Conservation (phyloP, 53 echinoderm and acorn worm species). For the Actinopyga echinites region DNA sequence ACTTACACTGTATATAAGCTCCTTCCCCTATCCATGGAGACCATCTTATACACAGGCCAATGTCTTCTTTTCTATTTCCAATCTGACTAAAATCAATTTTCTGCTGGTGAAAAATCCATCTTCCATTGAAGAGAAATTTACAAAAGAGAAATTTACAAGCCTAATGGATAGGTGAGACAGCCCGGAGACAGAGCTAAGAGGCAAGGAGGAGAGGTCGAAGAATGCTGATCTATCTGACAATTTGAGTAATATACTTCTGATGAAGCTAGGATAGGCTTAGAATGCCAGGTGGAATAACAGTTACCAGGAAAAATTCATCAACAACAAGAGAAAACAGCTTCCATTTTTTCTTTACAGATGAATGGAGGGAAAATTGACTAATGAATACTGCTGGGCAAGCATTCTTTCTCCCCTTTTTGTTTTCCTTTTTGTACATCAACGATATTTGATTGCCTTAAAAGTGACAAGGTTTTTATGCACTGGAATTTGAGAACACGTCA, state of each 20-base stretch:
- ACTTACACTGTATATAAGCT: too few relatives aligned
- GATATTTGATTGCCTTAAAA: too few relatives aligned
- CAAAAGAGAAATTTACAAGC: constrained; percentile 32
- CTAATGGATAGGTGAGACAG: constrained; percentile 49
- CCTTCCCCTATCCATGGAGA: too few relatives aligned
- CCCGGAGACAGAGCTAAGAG: constrained; percentile 25
- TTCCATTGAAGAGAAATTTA: constrained; percentile 36
- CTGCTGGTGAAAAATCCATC: constrained; percentile 30
- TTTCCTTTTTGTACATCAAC: too few relatives aligned
- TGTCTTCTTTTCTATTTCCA: constrained; percentile 27
- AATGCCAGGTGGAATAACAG: constrained; percentile 20
- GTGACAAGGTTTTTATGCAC: too few relatives aligned
- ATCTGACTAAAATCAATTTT: constrained; percentile 44
- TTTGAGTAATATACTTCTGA: constrained; percentile 30
- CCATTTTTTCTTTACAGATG: too few relatives aligned
- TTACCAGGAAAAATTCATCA: constrained; percentile 8
- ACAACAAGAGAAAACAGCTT: background rate
- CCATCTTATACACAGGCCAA: background rate
- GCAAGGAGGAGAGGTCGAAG: constrained; percentile 3
- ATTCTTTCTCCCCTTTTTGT: too few relatives aligned
- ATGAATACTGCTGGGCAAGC: too few relatives aligned
- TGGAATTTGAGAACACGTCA: too few relatives aligned
- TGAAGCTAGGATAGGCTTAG: constrained; percentile 5
- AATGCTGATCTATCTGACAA: constrained; percentile 36
- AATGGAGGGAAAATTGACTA: too few relatives aligned